These are phyloP conservation scores for Bursaphelenchus okinawaensis DNA, from an alignment of 2,888 invertebrate species.

Conservation along the genomic window DNA sequence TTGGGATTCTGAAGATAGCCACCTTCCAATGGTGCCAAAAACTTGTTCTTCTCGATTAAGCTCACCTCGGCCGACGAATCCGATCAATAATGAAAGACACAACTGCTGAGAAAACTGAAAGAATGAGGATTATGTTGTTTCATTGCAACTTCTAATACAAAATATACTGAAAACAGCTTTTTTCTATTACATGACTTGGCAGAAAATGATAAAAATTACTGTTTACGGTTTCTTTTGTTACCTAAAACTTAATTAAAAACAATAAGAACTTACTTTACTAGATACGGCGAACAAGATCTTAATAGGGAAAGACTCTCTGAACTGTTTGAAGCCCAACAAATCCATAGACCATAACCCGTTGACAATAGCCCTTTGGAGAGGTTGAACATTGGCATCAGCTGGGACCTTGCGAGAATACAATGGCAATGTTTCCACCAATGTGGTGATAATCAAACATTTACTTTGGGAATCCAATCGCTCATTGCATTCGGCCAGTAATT, in stretches of 20 bases:
- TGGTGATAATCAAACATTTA: background rate
- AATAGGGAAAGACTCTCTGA: constrained; percentile 9
- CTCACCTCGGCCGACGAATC: constrained; percentile 1
- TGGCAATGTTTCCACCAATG: constrained; percentile 6
- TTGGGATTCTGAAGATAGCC: background rate
- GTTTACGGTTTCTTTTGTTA: too few relatives aligned
- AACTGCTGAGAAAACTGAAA: constrained; percentile 12
- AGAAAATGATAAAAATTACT: too few relatives aligned
- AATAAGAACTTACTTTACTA: background rate
- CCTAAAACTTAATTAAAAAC: too few relatives aligned
- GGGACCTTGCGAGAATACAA: constrained; percentile 19
- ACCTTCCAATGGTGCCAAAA: constrained; percentile 3
- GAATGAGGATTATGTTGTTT: background rate
- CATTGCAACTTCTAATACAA: too few relatives aligned
- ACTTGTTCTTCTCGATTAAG: background rate
- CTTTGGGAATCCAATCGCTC: background rate
- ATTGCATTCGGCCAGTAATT: constrained; percentile 13
- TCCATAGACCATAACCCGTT: constrained; percentile 6
- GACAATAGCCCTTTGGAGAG: constrained; percentile 3
- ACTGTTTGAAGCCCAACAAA: constrained; percentile 4
- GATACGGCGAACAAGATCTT: background rate
- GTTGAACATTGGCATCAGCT: constrained; percentile 10
- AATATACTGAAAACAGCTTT: too few relatives aligned
- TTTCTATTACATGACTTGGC: too few relatives aligned
- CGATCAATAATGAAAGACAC: constrained; percentile 13